These are phyloP conservation scores for Osmerus mordax DNA, from an alignment of 2,113 vertebrate species.

Conservation along the genomic window DNA sequence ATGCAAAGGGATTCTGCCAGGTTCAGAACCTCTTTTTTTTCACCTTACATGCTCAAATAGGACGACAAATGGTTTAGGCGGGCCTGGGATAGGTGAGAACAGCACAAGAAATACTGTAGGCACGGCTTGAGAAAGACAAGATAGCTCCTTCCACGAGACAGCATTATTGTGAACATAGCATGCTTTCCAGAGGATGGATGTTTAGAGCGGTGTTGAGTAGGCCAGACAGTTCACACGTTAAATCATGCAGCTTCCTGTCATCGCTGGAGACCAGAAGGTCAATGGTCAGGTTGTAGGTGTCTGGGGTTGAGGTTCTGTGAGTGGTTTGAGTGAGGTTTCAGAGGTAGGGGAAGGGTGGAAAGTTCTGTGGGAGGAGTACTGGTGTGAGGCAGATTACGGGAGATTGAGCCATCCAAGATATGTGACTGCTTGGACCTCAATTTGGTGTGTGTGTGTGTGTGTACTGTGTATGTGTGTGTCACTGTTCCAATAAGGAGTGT, in stretches of 20 bases:
- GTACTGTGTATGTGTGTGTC: slow-evolving; percentile 1
- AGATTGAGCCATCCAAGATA: slow-evolving; percentile 46
- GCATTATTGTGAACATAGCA: slow-evolving; percentile 52
- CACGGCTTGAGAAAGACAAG: slow-evolving; percentile 54
- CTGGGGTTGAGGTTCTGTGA: slow-evolving; percentile 32
- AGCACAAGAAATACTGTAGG: slow-evolving; percentile 53
- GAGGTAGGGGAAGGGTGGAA: slow-evolving; percentile 45
- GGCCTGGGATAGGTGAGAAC: slow-evolving; percentile 36
- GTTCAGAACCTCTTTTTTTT: background rate
- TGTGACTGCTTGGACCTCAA: slow-evolving; percentile 43
- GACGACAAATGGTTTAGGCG: slow-evolving; percentile 11
- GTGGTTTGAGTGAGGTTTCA: slow-evolving; percentile 37
- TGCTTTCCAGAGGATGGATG: slow-evolving; percentile 53
- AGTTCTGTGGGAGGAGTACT: slow-evolving; percentile 61
- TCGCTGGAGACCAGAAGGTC: slow-evolving; percentile 12
- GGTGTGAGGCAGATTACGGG: slow-evolving; percentile 72
- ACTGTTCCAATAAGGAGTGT: background rate
- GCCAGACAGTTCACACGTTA: slow-evolving; percentile 49
- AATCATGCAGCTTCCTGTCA: slow-evolving; percentile 67
- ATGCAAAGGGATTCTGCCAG: background rate
- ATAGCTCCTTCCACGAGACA: slow-evolving; percentile 47
- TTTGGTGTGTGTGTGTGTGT: background rate
- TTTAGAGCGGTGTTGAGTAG: slow-evolving; percentile 11
- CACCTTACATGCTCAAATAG: slow-evolving; percentile 6
- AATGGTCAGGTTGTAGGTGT: slow-evolving; percentile 32